These are phyloP conservation scores for Oikopleura dioica DNA, from an alignment of 23 tunicate species.

Conservation along the genomic window DNA sequence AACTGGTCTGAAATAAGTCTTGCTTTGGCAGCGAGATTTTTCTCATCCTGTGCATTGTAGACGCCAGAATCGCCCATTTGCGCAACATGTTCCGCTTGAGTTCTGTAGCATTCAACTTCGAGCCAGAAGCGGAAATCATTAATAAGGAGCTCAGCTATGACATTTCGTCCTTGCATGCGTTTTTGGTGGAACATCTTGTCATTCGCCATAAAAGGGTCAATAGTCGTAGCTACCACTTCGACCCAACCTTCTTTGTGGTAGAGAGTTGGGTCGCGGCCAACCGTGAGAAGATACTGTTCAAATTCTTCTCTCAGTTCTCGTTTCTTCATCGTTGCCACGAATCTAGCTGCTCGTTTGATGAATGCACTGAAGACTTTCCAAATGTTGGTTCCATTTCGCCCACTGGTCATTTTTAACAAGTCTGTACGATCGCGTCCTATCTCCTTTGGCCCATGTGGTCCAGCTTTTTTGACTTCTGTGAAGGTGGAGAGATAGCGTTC, in stretches of 20 bases:
- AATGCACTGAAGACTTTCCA: not conserved
- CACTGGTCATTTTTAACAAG: not conserved
- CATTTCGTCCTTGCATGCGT: not conserved
- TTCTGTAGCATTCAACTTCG: slow-evolving; percentile 7
- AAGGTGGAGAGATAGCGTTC: not conserved
- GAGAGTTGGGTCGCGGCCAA: not conserved
- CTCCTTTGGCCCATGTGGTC: not conserved
- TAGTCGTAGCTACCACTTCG: not conserved
- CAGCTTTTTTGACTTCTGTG: not conserved
- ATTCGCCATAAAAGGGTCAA: not conserved
- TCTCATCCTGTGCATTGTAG: not conserved
- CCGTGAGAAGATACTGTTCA: not conserved
- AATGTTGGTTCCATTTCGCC: not conserved
- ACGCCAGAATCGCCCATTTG: not conserved
- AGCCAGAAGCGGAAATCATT: not conserved
- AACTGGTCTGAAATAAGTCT: not conserved
- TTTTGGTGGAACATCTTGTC: not conserved
- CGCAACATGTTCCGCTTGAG: not conserved
- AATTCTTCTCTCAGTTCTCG: not conserved
- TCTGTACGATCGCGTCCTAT: not conserved
- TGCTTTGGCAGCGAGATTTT: not conserved
- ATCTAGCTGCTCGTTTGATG: not conserved
- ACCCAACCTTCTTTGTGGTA: slow-evolving; percentile 7
- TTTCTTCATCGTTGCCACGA: not conserved
- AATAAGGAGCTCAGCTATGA: not conserved